phyloP scores from a whole-genome alignment of 1,140 invertebrate species.

The Telenomus remus region DNA sequence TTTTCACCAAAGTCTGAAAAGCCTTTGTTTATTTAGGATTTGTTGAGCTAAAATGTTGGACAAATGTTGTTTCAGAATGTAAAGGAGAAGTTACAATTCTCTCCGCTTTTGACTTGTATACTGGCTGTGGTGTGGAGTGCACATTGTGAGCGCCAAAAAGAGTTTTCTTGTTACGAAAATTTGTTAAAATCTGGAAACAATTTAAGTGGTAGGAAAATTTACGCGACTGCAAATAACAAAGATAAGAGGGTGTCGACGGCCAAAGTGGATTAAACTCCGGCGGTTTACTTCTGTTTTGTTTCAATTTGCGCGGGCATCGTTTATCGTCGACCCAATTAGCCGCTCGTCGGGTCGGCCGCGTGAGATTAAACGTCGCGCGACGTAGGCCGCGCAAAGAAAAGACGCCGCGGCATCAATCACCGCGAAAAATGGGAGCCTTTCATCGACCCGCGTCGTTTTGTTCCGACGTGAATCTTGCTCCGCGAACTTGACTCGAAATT shows the following conservation, averaged over 20 bases:
- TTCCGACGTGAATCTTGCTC: conserved; percentile 22
- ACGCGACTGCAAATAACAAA: conserved; percentile 7
- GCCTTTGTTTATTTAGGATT: too few relatives aligned
- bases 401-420: conserved; percentile 19
- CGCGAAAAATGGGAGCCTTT: conserved; percentile 27
- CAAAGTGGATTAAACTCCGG: conserved; percentile 40
- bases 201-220: conserved; percentile 16
- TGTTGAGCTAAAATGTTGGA: too few relatives aligned
- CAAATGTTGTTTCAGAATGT: not conserved
- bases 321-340: conserved; percentile 29
- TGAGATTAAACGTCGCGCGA: conserved; percentile 15
- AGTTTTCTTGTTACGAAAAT: conserved; percentile 3
- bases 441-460: conserved; percentile 24
- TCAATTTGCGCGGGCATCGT: conserved; percentile 22
- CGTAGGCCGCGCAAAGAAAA: conserved; percentile 16
- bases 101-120: too few relatives aligned
- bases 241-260: conserved; percentile 1
- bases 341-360: conserved; percentile 1
- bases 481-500: conserved; percentile 27
- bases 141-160: not conserved
- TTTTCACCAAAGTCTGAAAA: too few relatives aligned
- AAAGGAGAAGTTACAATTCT: too few relatives aligned
- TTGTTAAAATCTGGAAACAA: conserved; percentile 26
- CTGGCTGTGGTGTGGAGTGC: too few relatives aligned
- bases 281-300: conserved; percentile 31